A percentile compares a stretch with the other conserved stretches of the same genome.
Conservation (phyloP, 2,888 invertebrate species). For the Furcula furcula region DNA sequence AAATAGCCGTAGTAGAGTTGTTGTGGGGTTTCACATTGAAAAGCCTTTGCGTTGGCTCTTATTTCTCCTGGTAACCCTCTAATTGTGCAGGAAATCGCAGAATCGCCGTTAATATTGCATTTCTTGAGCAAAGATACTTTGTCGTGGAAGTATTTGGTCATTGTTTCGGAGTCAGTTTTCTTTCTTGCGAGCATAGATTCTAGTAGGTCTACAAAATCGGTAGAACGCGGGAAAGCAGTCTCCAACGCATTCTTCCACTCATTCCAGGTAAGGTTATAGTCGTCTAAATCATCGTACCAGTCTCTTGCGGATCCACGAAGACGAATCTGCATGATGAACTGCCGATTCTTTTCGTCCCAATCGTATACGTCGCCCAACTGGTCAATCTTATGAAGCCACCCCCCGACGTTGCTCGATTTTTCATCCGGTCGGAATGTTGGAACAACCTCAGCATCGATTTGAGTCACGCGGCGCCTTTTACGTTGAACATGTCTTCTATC, state of each 20-base stretch:
- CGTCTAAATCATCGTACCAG: constrained; percentile 29
- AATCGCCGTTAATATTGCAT: constrained; percentile 19
- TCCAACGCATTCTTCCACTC: constrained; percentile 29
- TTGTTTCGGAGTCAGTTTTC: constrained; percentile 26
- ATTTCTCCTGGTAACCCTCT: constrained; percentile 19
- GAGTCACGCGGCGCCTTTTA: not conserved
- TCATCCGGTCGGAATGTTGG: constrained; percentile 23
- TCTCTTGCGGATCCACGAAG: constrained; percentile 24
- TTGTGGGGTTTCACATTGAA: constrained; percentile 18
- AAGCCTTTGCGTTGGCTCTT: constrained; percentile 26
- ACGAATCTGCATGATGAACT: constrained; percentile 26
- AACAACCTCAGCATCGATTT: constrained; percentile 14
- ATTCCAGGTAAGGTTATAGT: constrained; percentile 20
- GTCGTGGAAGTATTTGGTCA: constrained; percentile 37
- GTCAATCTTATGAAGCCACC: constrained; percentile 34
- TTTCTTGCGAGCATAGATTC: constrained; percentile 30
- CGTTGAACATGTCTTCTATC: too few relatives aligned
- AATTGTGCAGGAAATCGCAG: constrained; percentile 23
- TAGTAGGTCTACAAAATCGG: constrained; percentile 31
- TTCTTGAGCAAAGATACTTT: constrained; percentile 28
- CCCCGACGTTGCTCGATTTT: constrained; percentile 14
- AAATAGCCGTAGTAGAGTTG: constrained; percentile 7
- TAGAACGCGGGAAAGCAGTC: constrained; percentile 24
- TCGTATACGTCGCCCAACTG: constrained; percentile 32
- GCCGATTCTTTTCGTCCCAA: constrained; percentile 15